These are phyloP conservation scores for Trichomycterus rosablanca DNA, from an alignment of 2,113 vertebrate species.

Conservation along the genomic window DNA sequence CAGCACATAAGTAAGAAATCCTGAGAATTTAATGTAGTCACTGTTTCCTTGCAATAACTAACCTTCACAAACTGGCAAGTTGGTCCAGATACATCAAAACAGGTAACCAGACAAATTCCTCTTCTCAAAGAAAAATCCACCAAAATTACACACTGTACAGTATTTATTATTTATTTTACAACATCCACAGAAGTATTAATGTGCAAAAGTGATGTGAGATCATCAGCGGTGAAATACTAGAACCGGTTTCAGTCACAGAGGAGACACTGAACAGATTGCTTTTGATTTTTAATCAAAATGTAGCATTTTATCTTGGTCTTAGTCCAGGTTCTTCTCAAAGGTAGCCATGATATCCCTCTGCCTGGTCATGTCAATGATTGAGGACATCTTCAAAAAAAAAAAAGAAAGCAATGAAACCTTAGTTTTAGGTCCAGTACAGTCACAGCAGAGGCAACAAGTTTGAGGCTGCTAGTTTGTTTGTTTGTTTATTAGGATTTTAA, in stretches of 20 bases:
- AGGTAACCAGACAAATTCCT: conserved; percentile 11
- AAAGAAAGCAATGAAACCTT: background rate
- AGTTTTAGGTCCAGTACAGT: background rate
- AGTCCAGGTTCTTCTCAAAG: conserved; percentile 83
- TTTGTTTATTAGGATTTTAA: no score
- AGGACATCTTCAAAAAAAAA: conserved; percentile 68
- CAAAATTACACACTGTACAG: conserved; percentile 28
- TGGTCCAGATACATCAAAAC: conserved; percentile 42
- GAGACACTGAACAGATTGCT: no score
- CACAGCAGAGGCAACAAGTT: background rate
- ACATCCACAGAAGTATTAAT: conserved; percentile 20
- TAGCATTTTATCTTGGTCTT: conserved; percentile 4
- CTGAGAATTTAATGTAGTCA: no score
- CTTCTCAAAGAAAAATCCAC: conserved; percentile 20
- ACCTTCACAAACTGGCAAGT: conserved; percentile 32
- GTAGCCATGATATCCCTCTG: conserved; percentile 84
- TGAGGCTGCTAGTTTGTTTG: no score
- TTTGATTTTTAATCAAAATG: no score
- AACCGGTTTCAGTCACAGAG: no score
- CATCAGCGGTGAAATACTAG: background rate
- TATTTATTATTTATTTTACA: conserved; percentile 9
- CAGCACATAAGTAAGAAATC: no score
- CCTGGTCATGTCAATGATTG: conserved; percentile 78
- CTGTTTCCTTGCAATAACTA: conserved; percentile 16
- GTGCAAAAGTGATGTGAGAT: conserved; percentile 16